Evolutionary conservation across 2,797 vertebrate species (phyloP).

Genomic region (Sciurus vulgaris): DNA sequence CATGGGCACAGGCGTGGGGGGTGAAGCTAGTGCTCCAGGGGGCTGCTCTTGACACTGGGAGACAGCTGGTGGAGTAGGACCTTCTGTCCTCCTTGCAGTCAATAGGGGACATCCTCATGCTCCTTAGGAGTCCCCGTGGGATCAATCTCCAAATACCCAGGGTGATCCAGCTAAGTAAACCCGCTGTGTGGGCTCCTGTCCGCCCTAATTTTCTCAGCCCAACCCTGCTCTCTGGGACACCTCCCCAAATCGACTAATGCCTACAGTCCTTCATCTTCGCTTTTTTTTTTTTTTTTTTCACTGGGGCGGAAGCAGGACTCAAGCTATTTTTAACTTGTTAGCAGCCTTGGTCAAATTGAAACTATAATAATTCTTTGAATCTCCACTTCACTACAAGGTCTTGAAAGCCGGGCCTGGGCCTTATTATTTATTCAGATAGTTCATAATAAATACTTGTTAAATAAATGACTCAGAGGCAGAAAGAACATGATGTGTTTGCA

Average conservation of each 20-base stretch:
- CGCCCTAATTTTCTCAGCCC: neutral
- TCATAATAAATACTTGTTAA: neutral
- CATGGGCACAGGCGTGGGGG: accelerated
- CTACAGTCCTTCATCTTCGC: neutral
- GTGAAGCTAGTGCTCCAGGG: accelerated
- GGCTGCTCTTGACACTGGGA: neutral
- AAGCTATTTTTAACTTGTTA: neutral
- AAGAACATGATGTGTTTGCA: neutral
- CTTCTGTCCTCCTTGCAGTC: too few relatives aligned
- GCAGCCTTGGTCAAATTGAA: neutral
- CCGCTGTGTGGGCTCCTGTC: neutral
- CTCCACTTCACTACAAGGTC: neutral
- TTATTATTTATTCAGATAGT: neutral
- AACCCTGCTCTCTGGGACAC: neutral
- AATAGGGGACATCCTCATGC: neutral
- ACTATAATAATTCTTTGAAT: neutral
- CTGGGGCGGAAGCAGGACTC: accelerated
- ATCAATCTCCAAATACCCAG: neutral
- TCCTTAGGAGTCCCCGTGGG: neutral
- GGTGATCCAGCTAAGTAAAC: neutral
- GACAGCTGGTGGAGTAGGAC: neutral
- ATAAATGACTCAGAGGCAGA: neutral
- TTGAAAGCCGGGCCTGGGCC: neutral
- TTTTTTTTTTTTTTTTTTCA: neutral
- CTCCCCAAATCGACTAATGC: neutral